Conservation (phyloP, 2,797 vertebrate species). For the Enteromius unitaeniatus region DNA sequence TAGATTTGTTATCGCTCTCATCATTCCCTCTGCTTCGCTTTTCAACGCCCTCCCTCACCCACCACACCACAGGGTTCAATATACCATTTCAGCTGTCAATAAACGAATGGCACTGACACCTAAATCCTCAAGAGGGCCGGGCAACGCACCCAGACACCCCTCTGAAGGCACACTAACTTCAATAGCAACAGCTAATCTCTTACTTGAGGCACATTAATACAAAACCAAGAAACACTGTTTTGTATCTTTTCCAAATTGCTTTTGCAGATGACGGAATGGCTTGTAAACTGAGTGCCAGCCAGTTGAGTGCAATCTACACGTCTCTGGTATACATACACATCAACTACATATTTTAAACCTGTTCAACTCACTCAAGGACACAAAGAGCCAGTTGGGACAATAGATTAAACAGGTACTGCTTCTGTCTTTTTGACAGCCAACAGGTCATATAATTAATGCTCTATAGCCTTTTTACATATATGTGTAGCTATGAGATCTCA, state of each 20-base stretch:
- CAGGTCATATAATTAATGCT: neutral
- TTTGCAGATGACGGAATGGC: conserved; percentile 3
- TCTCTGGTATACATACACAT: conserved; percentile 5
- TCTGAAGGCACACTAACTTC: conserved; percentile 50
- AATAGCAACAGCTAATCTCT: conserved; percentile 14
- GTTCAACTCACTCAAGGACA: conserved; percentile 13
- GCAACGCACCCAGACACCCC: neutral
- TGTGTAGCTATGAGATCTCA: no score
- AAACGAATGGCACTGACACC: conserved; percentile 65
- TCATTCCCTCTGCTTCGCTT: conserved; percentile 35
- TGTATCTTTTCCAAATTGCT: neutral
- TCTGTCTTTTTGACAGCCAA: neutral
- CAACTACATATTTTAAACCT: neutral
- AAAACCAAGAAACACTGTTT: neutral
- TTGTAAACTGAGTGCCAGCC: conserved; percentile 15
- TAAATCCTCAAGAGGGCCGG: conserved; percentile 55
- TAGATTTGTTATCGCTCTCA: conserved; percentile 45
- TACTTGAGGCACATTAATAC: neutral
- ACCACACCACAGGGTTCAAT: conserved; percentile 50
- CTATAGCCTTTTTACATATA: no score
- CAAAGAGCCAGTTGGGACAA: conserved; percentile 16
- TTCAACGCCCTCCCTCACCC: conserved; percentile 7
- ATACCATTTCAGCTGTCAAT: conserved; percentile 72
- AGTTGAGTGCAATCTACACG: neutral
- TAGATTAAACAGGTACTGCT: neutral